Base-by-base conservation (phyloP, 2,113 vertebrate genomes). In the Tonatia bakeri region DNA sequence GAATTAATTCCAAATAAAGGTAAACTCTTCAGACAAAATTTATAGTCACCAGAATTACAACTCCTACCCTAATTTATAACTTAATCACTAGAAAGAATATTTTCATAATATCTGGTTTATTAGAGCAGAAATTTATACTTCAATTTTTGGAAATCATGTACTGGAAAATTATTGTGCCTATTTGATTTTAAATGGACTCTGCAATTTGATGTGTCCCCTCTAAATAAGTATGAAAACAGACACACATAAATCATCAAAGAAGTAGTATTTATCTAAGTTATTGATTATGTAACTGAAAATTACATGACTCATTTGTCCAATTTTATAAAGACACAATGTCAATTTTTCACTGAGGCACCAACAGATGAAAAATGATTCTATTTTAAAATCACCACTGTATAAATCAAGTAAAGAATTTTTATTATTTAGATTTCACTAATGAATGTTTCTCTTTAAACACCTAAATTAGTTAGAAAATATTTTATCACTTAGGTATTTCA, bases 281-380 rank as follows among this genome's bases (percentile, higher is more conserved):
- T 99, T 98, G 99, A 99, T 99, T 99, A 99, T 98, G 98, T 99
- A 99, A 99, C 98, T 99, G 99, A 99, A 99, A 99, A 99, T 99
- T 99, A 99, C 98, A 99, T 97, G 98, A 99, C 98, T 99, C 98
- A 99, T 99, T 99, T 99, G 98, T 99, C 99, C 99, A 98, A 97
- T 99, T 99, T 99, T 99, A 99, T 97, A 98, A 98, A 98, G 98
- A 98, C 98, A 98, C 94, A 98, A 98, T 98, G 98, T 98, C 98
- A 99, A 99, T 99, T 98, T 98, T 98, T 98, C 98, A 98, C 91
- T 79, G 19, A 97, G 87, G 97, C 81, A 97, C 98, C 94, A 97
- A 96, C 86, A 97, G 90, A 98, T 98, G 96, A 98, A 99, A 98
- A 98, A 98, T 98, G 84, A 98, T 98, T 98, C 97, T 94, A 98